Base-by-base conservation (phyloP, 2,888 invertebrate species). In the Aspidiotus destructor region DNA sequence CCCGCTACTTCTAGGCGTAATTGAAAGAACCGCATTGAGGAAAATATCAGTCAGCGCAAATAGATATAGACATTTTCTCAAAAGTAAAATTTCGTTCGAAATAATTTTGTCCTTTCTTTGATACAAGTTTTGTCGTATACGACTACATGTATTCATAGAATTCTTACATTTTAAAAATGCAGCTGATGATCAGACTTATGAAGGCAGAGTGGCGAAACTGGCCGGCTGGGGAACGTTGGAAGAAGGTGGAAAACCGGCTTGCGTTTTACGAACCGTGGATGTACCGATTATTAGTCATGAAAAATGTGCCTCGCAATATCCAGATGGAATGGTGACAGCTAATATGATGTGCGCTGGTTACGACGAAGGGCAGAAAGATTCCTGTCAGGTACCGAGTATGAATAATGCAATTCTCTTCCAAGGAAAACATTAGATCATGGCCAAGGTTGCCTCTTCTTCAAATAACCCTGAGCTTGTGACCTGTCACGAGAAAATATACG, bases 261-360 rank as follows among this genome's bases (percentile, higher is more conserved):
- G 92, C 74, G 81, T 87, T 11, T 80, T 93, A 41, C 88, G 89
- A 75, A 88, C 91, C 77, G 92, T 92, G 0, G 88, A 88, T 73
- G 87, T 92, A n/a, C 85, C 81, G 2, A 80, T 82, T 40, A 79
- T 82, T 78, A 79, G 79, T 73, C 89, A 89, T 76, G 82, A 85
- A 42, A 85, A 84, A 67, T 89, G 89, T 75, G 79, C 83, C 70
- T 90, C 91, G 6, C 90, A 88, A 77, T 93, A 93, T 76, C 86
- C 86, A 2, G 80, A 86, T 1, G 69, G 83, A 5, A 72, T 86
- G 67, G 90, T 91, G 88, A 88, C 89, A 0, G 86, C 89, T 73
- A 91, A 91, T 76, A 93, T 92, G 92, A 75, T 92, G 77, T 92
- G 91, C 75, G 91, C 91, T 17, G 91, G 90, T 0, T 89, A 86